These are phyloP conservation scores for Ormyrus labotus DNA, from an alignment of 2,888 invertebrate species.

Conservation along the genomic window DNA sequence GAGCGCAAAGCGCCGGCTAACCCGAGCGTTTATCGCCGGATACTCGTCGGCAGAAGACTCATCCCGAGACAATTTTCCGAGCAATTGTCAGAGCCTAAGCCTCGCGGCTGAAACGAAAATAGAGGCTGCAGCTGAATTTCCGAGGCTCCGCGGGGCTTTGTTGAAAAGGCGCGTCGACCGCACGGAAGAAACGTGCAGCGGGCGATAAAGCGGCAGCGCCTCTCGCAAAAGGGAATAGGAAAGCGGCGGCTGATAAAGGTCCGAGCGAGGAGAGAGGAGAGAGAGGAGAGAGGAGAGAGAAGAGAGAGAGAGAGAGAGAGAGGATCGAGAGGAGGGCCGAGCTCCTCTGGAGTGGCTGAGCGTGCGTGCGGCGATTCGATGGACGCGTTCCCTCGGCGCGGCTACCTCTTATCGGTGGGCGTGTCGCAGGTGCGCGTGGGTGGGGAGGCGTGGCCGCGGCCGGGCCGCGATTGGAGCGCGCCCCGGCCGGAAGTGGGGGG, in stretches of 20 bases:
- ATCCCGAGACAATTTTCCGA: no score
- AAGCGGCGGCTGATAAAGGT: constrained; percentile 7
- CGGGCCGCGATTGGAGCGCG: constrained; percentile 66
- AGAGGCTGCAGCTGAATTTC: no score
- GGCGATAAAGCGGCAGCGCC: no score
- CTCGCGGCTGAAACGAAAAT: no score
- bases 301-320: constrained; percentile 13
- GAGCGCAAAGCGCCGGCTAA: no score
- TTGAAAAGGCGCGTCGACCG: no score
- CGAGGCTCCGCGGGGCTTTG: no score
- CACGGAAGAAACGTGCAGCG: no score
- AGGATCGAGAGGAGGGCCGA: constrained; percentile 21
- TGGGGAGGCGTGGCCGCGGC: constrained; percentile 71
- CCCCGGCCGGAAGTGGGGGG: constrained; percentile 67
- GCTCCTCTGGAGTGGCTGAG: constrained; percentile 57
- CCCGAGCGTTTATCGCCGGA: no score
- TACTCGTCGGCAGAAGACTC: no score
- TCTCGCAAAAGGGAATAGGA: background rate
- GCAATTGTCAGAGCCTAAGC: no score
- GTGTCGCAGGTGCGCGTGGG: constrained; percentile 75
- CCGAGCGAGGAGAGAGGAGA: constrained; percentile 3
- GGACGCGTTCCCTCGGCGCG: constrained; percentile 27
- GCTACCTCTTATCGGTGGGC: constrained; percentile 69
- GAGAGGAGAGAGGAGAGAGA: constrained; percentile 13
- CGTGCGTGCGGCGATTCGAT: constrained; percentile 61